Base-by-base conservation (phyloP, 1,140 invertebrate genomes). In the Galleria mellonella region DNA sequence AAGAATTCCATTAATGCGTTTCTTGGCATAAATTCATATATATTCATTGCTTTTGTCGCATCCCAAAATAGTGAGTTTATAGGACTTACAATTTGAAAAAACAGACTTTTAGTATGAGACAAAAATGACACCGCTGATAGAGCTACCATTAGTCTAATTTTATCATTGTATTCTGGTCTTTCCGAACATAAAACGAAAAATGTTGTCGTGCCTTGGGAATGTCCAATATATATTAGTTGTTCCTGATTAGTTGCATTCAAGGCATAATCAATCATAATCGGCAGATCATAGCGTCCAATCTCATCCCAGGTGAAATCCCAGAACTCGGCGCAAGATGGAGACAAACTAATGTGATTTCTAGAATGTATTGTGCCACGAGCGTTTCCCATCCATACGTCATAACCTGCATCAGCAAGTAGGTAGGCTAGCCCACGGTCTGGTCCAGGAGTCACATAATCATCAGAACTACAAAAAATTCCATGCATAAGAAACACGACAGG, bases 231-330 rank as follows among this genome's bases (percentile, higher is more conserved):
- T 1, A 9, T 12, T 4, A 32, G 31, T 32, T 32, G 10, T 11
- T 32, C 4, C 13, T 32, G 31, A 1, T 32, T 32, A 11, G 89
- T 90, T 12, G 47, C 39, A 0, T 79, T 55, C 23, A 90, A 47
- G 11, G 90, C 78, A 42, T 89, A 87, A 43, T 93, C 88, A 1
- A 94, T 88, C 79, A 90, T 90, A 0, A 92, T 89, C 9, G 93
- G 91, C n/a, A 94, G 39, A 73, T 94, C 93, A 32, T 88, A 89
- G 0, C 73, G 62, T 4, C 90, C 92, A 55, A 94, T 92, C 66
- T 94, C 91, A 48, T 94, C 91, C 74, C 86, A 89, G 29, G 60
- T 61, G 13, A 83, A 83, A 32, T 76, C 55, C 78, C 78, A 85
- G 52, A 79, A 85, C 0, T 64, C 57, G 23, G 78, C 58, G 30